phyloP scores from a whole-genome alignment of 2,888 invertebrate genomes.

The Mallateleia sp. region DNA sequence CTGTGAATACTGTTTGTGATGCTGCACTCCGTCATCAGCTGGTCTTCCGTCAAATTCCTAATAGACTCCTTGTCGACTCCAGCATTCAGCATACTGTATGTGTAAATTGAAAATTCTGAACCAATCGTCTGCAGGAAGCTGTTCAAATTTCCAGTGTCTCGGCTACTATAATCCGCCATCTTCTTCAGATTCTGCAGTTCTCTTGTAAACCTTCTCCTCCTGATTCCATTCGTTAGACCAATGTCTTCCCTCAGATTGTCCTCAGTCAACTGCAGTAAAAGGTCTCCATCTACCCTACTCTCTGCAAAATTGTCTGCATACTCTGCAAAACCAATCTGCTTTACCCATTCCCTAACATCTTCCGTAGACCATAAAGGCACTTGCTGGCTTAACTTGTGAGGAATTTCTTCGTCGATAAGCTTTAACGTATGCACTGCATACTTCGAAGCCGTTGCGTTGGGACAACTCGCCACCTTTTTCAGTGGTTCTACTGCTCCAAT shows the following conservation, averaged over 20 bases:
- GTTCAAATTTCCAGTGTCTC: constrained; percentile 97
- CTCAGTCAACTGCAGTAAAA: constrained; percentile 97
- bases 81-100: constrained; percentile 98
- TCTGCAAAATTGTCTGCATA: constrained; percentile 96
- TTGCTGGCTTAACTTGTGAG: constrained; percentile 99
- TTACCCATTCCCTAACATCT: constrained; percentile 99
- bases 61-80: constrained; percentile 98
- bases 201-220: constrained; percentile 97
- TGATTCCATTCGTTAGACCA: constrained; percentile 97
- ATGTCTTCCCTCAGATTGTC: constrained; percentile 98
- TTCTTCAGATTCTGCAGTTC: constrained; percentile 98
- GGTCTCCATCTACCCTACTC: constrained; percentile 98
- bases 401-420: constrained; percentile 98
- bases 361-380: constrained; percentile 99
- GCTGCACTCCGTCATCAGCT: constrained; percentile 96
- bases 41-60: constrained; percentile 96
- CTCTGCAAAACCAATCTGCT: constrained; percentile 98
- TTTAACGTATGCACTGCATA: constrained; percentile 98
- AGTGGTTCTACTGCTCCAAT: constrained; percentile 98
- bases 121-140: constrained; percentile 96
- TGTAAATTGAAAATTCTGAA: constrained; percentile 98
- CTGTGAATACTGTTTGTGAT: constrained; percentile 98
- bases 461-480: constrained; percentile 99
- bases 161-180: constrained; percentile 98
- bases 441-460: constrained; percentile 99